Evolutionary conservation across 2,113 vertebrate species (phyloP), one percentile per base, ranked within the genome.

Genomic region (Zapus hudsonius): DNA sequence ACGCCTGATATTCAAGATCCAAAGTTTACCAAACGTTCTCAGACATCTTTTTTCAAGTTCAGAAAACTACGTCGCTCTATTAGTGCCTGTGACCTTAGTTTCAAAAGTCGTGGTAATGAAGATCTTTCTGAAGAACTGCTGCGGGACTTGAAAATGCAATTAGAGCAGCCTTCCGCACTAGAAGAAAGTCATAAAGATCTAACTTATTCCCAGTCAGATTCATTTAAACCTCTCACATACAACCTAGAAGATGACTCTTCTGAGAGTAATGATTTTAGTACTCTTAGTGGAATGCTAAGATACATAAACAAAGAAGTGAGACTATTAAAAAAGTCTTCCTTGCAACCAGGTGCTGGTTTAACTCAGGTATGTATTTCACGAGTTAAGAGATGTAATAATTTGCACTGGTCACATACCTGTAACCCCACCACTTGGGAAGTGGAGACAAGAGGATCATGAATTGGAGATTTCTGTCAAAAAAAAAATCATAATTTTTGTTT

Each of bases 221-320:
- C 97, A 78, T 98, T 97, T 94, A 97, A 98, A 91, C 91, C 97
- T 82, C 89, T 98, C 42, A 93, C 94, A 33, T 97, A 96, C 88
- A 72, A 84, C 57, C 66, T 95, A n/a, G 95, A 96, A 57, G 94
- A 95, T 91, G 95, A 97, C 74, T 83, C 72, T 87, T 96, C 93
- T 87, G 96, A 97, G 38, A 95, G 66, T 84, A 97, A 96, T 94
- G 97, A 98, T 87, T 96, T 98, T 36, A 96, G 87, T 76, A 98
- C 97, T 66, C 97, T 98, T 90, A 98, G 97, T 93, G 97, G 97
- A 73, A 98, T 98, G 98, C 95, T 98, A 52, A 97, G 96, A 83
- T 97, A 98, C 69, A 97, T 98, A 95, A 98, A 97, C 95, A 97
- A 97, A 92, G 97, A 97, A 94, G 97, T 97, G 87, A 97, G 95